phyloP scores from a whole-genome alignment of 2,113 vertebrate genomes.

The Colaptes auratus region DNA sequence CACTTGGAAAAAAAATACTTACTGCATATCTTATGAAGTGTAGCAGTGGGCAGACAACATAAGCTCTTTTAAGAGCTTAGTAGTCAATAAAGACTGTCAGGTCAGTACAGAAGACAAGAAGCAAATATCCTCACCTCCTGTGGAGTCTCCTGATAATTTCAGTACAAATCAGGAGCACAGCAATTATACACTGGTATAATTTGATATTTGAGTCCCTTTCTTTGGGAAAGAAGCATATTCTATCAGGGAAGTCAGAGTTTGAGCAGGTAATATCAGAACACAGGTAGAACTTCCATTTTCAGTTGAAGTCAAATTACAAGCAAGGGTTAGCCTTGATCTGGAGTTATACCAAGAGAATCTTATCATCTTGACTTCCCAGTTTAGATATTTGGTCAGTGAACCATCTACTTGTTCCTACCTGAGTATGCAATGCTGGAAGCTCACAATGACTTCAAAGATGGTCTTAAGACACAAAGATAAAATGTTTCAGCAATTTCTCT shows the following conservation, averaged over 20 bases:
- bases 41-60: neutral
- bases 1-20: neutral
- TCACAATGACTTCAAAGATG: neutral
- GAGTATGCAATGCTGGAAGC: neutral
- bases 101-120: neutral
- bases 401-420: neutral
- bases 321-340: neutral
- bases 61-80: neutral
- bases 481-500: neutral
- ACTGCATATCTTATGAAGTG: neutral
- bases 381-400: neutral
- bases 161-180: neutral
- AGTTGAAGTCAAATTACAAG: neutral
- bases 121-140: neutral
- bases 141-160: neutral
- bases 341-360: neutral
- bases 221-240: neutral
- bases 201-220: neutral
- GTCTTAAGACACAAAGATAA: neutral
- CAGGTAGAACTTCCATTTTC: neutral
- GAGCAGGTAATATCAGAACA: neutral
- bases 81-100: neutral
- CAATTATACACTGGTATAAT: neutral
- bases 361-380: neutral
- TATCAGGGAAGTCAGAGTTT: neutral